These are phyloP conservation scores for Phocides pigmalion DNA, from an alignment of 1,140 invertebrate species.

Conservation along the genomic window DNA sequence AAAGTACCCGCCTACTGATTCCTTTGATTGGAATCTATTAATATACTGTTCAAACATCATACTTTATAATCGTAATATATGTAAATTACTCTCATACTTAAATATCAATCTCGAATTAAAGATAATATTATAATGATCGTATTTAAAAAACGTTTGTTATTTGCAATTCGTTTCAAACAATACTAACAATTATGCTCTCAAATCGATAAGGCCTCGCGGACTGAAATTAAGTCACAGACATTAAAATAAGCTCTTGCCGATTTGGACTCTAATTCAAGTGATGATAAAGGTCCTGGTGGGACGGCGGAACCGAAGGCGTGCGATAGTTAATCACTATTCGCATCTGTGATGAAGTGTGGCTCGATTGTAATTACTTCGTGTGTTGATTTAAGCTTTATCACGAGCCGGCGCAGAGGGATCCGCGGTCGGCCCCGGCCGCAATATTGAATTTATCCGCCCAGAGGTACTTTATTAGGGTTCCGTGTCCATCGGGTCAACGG, in stretches of 20 bases:
- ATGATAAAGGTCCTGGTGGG: slow-evolving; percentile 9
- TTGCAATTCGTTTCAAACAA: slow-evolving; percentile 6
- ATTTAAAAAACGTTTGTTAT: slow-evolving; percentile 3
- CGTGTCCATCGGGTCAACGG: no score
- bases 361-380: slow-evolving; percentile 77
- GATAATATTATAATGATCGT: slow-evolving; percentile 18
- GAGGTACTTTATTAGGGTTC: slow-evolving; percentile 70
- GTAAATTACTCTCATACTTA: no score
- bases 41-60: no score
- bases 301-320: slow-evolving; percentile 51
- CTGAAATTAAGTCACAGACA: slow-evolving; percentile 13
- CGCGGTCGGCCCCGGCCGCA: slow-evolving; percentile 44
- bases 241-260: slow-evolving; percentile 8
- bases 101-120: neutral
- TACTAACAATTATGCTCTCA: slow-evolving; percentile 21
- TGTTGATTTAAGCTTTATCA: slow-evolving; percentile 81
- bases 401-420: slow-evolving; percentile 45
- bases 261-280: slow-evolving; percentile 16
- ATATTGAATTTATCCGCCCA: slow-evolving; percentile 72
- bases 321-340: slow-evolving; percentile 75
- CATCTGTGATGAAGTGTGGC: slow-evolving; percentile 72
- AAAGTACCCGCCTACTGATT: no score
- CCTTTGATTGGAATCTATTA: no score
- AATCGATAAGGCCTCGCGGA: slow-evolving; percentile 14
- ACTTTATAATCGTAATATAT: no score